Percentiles rank a stretch among this genome's conserved stretches.
phyloP scores from a whole-genome alignment of 2,888 invertebrate genomes.

The Tenthredo amoena region DNA sequence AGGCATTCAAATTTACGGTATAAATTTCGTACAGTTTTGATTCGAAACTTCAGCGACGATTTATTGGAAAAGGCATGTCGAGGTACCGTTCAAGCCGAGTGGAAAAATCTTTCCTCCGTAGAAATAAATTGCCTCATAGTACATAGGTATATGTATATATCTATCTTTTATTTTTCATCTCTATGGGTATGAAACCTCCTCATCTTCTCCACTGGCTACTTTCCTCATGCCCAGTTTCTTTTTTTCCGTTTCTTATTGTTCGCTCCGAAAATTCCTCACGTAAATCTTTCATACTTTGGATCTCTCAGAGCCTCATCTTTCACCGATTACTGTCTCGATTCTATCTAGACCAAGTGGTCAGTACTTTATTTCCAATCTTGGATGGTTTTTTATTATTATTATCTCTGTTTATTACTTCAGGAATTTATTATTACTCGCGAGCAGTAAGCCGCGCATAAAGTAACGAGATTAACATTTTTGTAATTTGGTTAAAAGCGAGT shows the following conservation, averaged over 20 bases:
- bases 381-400: neutral
- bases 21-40: neutral
- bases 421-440: neutral
- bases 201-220: neutral
- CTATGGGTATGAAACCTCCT: neutral
- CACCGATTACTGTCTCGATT: neutral
- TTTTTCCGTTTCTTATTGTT: neutral
- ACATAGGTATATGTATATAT: neutral
- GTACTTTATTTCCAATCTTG: neutral
- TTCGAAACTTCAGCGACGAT: neutral
- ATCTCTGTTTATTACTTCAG: neutral
- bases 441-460: neutral
- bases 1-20: neutral
- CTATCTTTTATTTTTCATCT: neutral
- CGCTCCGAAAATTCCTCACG: neutral
- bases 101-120: neutral
- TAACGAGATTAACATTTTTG: neutral
- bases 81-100: no score
- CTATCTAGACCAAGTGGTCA: neutral
- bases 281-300: neutral
- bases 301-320: neutral
- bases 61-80: no score
- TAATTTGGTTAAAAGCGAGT: conserved; percentile 1
- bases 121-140: neutral
- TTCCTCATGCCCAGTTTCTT: neutral